Conservation (phyloP, 1,140 invertebrate genomes). For the Ectropis grisescens region DNA sequence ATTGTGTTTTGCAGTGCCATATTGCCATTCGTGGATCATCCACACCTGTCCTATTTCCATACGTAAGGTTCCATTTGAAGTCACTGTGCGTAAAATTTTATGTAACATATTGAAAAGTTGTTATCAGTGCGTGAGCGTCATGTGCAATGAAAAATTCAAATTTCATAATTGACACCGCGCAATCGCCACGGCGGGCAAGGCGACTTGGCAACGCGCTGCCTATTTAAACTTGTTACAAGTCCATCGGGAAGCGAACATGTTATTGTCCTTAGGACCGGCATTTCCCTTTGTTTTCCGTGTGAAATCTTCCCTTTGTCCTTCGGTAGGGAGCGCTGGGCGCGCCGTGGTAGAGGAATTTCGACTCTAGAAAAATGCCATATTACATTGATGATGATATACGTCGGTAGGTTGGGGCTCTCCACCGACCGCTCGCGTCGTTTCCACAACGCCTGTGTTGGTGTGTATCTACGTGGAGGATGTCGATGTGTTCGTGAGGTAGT, state of each 20-base stretch:
- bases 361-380: constrained; percentile 67
- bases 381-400: constrained; percentile 58
- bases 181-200: constrained; percentile 20
- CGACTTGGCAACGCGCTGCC: constrained; percentile 55
- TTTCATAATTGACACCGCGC: constrained; percentile 49
- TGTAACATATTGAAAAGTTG: constrained; percentile 8
- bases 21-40: constrained; percentile 9
- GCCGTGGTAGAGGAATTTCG: constrained; percentile 58
- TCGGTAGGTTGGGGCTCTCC: constrained; percentile 40
- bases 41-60: constrained; percentile 12
- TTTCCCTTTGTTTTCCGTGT: constrained; percentile 61
- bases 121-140: constrained; percentile 15
- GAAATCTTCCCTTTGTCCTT: constrained; percentile 64
- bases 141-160: constrained; percentile 25
- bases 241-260: constrained; percentile 33
- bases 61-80: constrained; percentile 3
- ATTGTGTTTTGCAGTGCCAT: constrained; percentile 4
- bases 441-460: constrained; percentile 36
- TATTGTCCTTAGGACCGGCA: constrained; percentile 37
- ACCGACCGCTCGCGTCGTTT: constrained; percentile 54
- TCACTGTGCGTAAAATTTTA: constrained; percentile 1
- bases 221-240: constrained; percentile 35
- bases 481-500: constrained; percentile 52
- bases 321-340: constrained; percentile 50
- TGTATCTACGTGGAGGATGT: constrained; percentile 45